Evolutionary conservation across 2,113 vertebrate genomes (phyloP).

Genomic region (Peromyscus leucopus): DNA sequence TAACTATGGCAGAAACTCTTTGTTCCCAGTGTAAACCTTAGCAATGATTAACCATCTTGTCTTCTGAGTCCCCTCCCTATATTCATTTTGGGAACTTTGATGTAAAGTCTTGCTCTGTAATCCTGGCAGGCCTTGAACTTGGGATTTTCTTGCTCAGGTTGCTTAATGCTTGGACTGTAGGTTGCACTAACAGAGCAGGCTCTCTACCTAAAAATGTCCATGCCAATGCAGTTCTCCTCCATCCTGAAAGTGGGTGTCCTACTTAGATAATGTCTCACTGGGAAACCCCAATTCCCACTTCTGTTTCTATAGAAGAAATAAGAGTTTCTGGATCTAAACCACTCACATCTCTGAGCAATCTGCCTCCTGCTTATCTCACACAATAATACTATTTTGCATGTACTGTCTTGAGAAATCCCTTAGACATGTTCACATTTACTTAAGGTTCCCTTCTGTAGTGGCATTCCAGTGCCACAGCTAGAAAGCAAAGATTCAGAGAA

Average conservation of each 20-base stretch:
- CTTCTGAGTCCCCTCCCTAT: neutral
- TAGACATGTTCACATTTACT: neutral
- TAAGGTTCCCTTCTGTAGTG: neutral
- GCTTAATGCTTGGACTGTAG: neutral
- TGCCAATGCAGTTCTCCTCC: neutral
- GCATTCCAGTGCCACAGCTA: neutral
- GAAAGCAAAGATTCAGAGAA: neutral
- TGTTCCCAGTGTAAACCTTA: neutral
- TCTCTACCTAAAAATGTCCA: too few species aligned
- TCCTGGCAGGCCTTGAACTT: neutral
- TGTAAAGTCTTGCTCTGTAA: neutral
- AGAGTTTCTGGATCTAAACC: neutral
- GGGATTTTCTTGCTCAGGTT: neutral
- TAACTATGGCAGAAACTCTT: too few species aligned
- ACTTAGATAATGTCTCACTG: too few species aligned
- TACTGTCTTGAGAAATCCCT: accelerated
- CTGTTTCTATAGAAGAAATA: neutral
- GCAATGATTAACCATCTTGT: too few species aligned
- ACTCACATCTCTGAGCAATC: neutral
- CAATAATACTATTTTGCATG: accelerated
- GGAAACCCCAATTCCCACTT: neutral
- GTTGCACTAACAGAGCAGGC: neutral
- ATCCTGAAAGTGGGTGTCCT: neutral
- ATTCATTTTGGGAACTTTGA: neutral
- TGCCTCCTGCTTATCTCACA: neutral